Percentiles rank a stretch among this genome's conserved stretches.
These are phyloP conservation scores for Oxyruncus cristatus DNA, from an alignment of 2,113 vertebrate genomes.

Conservation along the genomic window DNA sequence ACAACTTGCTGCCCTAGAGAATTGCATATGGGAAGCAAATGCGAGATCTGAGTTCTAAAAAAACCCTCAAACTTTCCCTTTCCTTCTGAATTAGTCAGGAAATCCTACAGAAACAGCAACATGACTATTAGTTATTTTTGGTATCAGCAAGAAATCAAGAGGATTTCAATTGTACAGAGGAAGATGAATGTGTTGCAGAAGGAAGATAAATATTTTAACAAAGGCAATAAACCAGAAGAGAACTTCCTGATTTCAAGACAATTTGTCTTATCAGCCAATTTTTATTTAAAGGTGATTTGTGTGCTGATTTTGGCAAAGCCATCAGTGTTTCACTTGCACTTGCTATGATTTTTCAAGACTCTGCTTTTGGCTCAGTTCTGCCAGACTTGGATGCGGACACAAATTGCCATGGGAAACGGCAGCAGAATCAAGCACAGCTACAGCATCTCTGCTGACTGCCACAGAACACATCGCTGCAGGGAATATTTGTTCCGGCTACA, in stretches of 20 bases:
- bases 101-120: not conserved
- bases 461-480: not conserved
- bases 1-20: not conserved
- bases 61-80: not conserved
- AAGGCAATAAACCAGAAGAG: not conserved
- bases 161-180: not conserved
- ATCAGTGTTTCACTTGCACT: not conserved
- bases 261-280: not conserved
- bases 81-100: not conserved
- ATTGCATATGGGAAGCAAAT: not conserved
- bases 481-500: not conserved
- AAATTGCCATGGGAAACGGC: not conserved
- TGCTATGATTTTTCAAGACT: not conserved
- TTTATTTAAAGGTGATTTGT: not conserved
- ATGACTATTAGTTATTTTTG: not conserved
- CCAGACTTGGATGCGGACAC: not conserved
- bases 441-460: not conserved
- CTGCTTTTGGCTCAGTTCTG: not conserved
- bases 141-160: not conserved
- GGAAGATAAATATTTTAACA: not conserved
- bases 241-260: not conserved
- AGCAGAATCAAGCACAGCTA: not conserved
- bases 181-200: not conserved
- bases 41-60: not conserved
- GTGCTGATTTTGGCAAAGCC: not conserved